Evolutionary conservation across 64 coral and sea anemone genomes (phyloP).

Genomic region (Porites lutea): DNA sequence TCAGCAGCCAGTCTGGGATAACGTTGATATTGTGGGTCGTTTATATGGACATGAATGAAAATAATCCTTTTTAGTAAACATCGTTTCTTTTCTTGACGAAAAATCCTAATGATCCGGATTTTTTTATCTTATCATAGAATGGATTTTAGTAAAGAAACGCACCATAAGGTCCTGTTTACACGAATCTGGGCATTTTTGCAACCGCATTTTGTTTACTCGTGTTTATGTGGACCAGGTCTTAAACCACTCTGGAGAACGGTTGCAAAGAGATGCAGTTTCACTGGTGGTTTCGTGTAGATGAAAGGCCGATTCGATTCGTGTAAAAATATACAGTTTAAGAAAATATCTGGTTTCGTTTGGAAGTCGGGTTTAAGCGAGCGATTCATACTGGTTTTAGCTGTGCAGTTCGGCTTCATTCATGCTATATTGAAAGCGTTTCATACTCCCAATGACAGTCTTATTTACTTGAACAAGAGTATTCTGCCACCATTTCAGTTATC

Average conservation of each 20-base stretch:
- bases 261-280: background rate
- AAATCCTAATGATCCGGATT: background rate
- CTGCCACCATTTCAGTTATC: background rate
- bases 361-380: background rate
- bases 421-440: background rate
- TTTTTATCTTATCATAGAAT: conserved; percentile 12
- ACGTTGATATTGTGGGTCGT: no score
- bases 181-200: background rate
- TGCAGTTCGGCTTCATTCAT: background rate
- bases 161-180: no score
- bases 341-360: background rate
- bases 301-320: background rate
- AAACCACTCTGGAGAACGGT: no score
- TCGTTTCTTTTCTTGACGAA: conserved; percentile 9
- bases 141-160: background rate
- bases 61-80: conserved; percentile 11
- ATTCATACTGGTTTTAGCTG: background rate
- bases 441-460: background rate
- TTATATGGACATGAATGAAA: background rate
- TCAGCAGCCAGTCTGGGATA: no score
- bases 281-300: background rate
- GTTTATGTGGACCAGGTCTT: background rate
- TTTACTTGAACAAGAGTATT: background rate
- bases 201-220: background rate
- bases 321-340: conserved; percentile 1